Evolutionary conservation across 1,140 invertebrate species (phyloP), one percentile per base, ranked within the genome.

Genomic region (Scylla paramamosain): DNA sequence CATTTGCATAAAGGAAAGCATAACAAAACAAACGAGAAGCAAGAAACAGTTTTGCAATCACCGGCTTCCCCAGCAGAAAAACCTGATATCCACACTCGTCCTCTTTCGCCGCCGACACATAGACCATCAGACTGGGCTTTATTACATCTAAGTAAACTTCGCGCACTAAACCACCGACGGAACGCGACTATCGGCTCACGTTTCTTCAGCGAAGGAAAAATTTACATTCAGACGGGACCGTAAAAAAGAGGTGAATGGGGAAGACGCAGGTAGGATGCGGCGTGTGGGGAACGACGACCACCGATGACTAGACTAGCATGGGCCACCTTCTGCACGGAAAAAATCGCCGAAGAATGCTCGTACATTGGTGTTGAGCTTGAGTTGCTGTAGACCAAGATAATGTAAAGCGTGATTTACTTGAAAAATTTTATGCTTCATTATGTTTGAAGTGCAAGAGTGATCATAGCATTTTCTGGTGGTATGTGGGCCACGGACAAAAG

Each of bases 131-230:
- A 20, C 20, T 7, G 6, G 20, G n/a, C 25, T 77, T n/a, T n/a
- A 77, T n/a, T n/a, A 77, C 67, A n/a, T 20, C 67, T 77, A 25
- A n/a, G 67, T 77, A 77, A 77, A 77, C 67, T 77, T 20, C 20
- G 16, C n/a, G 67, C 67, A n/a, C 67, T 77, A 77, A 77, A 77
- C 67, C 67, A 77, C 67, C 20, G 10, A 77, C 7, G 25, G n/a
- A 77, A n/a, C 67, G 67, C 67, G 20, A 77, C 67, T 77, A 77
- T 77, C 67, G 67, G 67, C 67, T 77, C n/a, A 77, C 67, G 67
- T 77, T 77, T 77, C 67, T 77, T 77, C 67, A n/a, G 67, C 2
- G 20, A n/a, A n/a, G 67, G 67, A n/a, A 77, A 77, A 77, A 77
- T n/a, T n/a, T 77, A 77, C 67, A 77, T 77, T 7, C 67, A 77